Percentiles rank a stretch among this genome's conserved stretches.
These are phyloP conservation scores for Alca torda DNA, from an alignment of 2,797 vertebrate genomes.

Conservation along the genomic window DNA sequence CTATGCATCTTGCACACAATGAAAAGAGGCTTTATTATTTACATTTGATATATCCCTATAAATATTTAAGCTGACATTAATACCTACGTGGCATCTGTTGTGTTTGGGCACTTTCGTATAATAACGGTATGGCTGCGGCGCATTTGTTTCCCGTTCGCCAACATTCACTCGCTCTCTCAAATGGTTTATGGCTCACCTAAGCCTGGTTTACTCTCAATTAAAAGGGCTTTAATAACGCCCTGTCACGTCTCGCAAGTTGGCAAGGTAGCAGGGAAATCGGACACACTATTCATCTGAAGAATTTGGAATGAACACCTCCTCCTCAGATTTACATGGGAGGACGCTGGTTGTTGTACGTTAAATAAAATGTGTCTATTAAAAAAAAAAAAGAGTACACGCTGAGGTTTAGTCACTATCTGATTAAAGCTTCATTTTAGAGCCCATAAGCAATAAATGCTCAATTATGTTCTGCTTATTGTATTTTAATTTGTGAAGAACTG, in stretches of 20 bases:
- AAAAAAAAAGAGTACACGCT: neutral
- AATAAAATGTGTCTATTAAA: conserved; percentile 40
- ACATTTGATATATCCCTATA: conserved; percentile 59
- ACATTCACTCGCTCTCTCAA: neutral
- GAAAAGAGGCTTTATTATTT: conserved; percentile 44
- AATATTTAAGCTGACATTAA: conserved; percentile 65
- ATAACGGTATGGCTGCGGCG: neutral
- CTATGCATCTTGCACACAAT: conserved; percentile 1
- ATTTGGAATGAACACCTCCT: neutral
- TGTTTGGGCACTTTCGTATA: neutral
- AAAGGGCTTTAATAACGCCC: neutral
- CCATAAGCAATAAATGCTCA: conserved; percentile 73
- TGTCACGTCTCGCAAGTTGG: neutral
- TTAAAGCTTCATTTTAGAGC: conserved; percentile 66
- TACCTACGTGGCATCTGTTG: conserved; percentile 34
- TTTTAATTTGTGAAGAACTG: conserved; percentile 76
- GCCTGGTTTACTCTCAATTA: neutral
- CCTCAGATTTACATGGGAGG: neutral
- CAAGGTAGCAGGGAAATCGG: neutral
- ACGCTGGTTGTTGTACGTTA: neutral
- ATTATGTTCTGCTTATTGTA: conserved; percentile 74
- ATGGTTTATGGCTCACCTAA: conserved; percentile 8
- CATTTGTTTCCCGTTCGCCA: neutral
- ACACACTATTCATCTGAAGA: neutral
- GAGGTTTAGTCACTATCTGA: conserved; percentile 67